Percentiles rank a stretch among this genome's conserved stretches.
phyloP scores from a whole-genome alignment of 2,797 vertebrate genomes.

The Spea hammondii region DNA sequence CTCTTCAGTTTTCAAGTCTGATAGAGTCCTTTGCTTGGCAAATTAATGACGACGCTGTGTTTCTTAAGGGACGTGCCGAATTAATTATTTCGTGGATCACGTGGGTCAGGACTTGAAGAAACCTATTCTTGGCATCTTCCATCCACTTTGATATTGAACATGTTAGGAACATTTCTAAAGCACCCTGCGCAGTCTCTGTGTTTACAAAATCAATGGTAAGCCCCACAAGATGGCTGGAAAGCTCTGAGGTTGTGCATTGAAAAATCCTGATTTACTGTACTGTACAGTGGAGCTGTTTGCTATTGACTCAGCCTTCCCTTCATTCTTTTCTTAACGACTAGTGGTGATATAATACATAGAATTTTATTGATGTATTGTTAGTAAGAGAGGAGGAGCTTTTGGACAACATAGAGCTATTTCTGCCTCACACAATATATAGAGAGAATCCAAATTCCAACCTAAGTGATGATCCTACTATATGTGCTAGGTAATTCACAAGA shows the following conservation, averaged over 20 bases:
- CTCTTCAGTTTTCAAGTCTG: constrained; percentile 99
- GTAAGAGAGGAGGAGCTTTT: constrained; percentile 69
- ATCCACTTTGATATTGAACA: constrained; percentile 77
- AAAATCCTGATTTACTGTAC: constrained; percentile 68
- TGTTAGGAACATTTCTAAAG: constrained; percentile 74
- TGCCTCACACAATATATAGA: constrained; percentile 27
- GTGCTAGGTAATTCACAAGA: neutral
- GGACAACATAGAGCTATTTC: constrained; percentile 49
- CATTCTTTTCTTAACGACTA: constrained; percentile 67
- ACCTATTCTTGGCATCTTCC: constrained; percentile 93
- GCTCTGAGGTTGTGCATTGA: constrained; percentile 62
- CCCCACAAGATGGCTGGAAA: constrained; percentile 72
- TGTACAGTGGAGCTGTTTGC: constrained; percentile 62
- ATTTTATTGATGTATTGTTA: constrained; percentile 68
- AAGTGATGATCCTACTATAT: too few species aligned
- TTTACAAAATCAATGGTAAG: constrained; percentile 62
- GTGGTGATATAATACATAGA: constrained; percentile 66
- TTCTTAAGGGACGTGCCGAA: constrained; percentile 99
- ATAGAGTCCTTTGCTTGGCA: constrained; percentile 98
- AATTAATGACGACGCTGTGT: constrained; percentile 99
- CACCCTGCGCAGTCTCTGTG: constrained; percentile 64
- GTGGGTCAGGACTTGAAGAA: constrained; percentile 91
- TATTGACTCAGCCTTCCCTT: constrained; percentile 63
- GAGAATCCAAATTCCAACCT: neutral
- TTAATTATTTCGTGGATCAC: constrained; percentile 99